Base-by-base conservation (phyloP, 2,888 invertebrate species). In the Epinotia brunnichana region DNA sequence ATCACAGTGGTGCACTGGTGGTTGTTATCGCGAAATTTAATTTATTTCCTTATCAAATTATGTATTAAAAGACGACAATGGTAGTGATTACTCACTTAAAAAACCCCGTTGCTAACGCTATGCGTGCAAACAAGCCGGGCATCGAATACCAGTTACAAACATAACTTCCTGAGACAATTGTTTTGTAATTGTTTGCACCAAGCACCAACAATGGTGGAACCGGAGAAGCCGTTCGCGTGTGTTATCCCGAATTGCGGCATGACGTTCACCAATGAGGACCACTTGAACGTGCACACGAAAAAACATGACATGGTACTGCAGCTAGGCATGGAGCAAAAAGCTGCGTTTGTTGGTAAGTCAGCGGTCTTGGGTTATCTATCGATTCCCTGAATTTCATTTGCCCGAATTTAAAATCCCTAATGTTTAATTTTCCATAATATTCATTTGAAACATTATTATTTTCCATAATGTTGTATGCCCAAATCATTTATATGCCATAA, bases 241-340 rank as follows among this genome's bases (percentile, higher is more conserved):
- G 90, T 94, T 10, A 93, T 95, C 53, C 92, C 94, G 3, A 96
- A 95, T 59, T 97, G 97, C 85, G 95, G 95, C 19, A 96, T 96
- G 96, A 95, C 95, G 59, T 97, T 97, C 81, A 95, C 95, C 0
- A 97, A 96, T 84, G 97, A 97, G 84, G 97, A 97, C 82, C 96
- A 97, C 80, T 90, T 97, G 41, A 95, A 95, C 56, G 96, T 97
- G 0, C 97, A 97, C 81, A 95, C 95, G 73, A 96, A 96, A 83
- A 97, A 97, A 82, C 97, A 97, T 82, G 97, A 97, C 76, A 96
- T 98, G 96, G 95, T 95, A n/a, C 86, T 98, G 70, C 96, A 96
- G 79, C 90, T 98, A 29, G 95, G 95, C 0, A 84, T 93, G 74
- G 94, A 94, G 70, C 94, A 94, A 74, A 96, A 95, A 82, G 94